phyloP scores from a whole-genome alignment of 1,140 invertebrate species.

The Pachyrhynchus sulphureomaculatus region DNA sequence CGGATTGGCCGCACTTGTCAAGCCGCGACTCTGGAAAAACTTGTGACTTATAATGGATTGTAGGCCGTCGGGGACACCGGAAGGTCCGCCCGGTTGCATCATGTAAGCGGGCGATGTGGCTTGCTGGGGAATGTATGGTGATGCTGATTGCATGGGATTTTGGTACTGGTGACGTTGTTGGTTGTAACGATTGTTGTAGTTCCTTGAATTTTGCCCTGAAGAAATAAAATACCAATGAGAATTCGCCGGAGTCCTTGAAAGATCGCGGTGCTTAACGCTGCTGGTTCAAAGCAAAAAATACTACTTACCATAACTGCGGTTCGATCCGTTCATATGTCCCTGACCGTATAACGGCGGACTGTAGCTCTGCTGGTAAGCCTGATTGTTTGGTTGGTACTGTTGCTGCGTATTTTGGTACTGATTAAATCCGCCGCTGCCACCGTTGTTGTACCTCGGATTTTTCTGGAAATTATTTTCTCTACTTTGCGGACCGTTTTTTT shows the following conservation, averaged over 20 bases:
- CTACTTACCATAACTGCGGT: conserved; percentile 14
- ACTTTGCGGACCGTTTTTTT: conserved; percentile 23
- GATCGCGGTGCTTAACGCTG: no score
- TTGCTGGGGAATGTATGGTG: conserved; percentile 56
- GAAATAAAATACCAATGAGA: conserved; percentile 5
- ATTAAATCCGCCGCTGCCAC: conserved; percentile 45
- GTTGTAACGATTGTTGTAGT: conserved; percentile 47
- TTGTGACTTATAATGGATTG: conserved; percentile 63
- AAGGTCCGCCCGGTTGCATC: conserved; percentile 51
- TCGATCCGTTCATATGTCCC: conserved; percentile 21
- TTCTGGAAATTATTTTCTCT: conserved; percentile 23
- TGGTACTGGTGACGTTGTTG: conserved; percentile 47
- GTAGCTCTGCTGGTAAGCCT: conserved; percentile 40
- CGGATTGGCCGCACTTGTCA: conserved; percentile 56
- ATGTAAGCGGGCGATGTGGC: conserved; percentile 54
- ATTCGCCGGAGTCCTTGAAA: no score
- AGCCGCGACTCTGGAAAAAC: conserved; percentile 62
- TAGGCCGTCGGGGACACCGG: conserved; percentile 54
- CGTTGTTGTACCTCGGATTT: conserved; percentile 33
- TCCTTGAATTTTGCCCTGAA: conserved; percentile 47
- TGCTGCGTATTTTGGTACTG: conserved; percentile 37
- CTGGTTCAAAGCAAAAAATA: neutral
- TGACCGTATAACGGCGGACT: conserved; percentile 39
- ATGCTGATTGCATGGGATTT: conserved; percentile 48
- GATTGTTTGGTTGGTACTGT: conserved; percentile 27